Evolutionary conservation across 1,140 invertebrate genomes (phyloP).

Genomic region (Procambarus clarkii): DNA sequence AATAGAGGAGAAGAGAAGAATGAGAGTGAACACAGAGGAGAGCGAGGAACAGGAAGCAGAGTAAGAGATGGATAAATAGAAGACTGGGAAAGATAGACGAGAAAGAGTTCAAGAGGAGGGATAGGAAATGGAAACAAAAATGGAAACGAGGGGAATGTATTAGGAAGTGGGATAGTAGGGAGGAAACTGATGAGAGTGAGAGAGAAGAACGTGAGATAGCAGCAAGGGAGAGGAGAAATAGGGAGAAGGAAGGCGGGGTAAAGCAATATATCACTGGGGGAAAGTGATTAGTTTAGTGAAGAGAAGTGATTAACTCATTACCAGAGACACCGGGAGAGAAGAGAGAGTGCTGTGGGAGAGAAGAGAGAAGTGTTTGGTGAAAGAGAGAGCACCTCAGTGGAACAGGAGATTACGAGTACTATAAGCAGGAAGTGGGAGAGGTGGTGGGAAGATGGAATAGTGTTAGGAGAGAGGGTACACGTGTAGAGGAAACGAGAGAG

Average conservation of each 20-base stretch:
- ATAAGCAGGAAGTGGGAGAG: background rate
- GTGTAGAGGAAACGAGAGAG: background rate
- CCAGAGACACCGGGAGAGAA: too few relatives aligned
- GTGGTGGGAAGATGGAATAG: background rate
- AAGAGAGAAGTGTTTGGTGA: background rate
- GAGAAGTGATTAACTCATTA: too few relatives aligned
- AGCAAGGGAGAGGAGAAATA: background rate
- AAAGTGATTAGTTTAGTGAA: background rate
- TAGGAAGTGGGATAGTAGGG: too few relatives aligned
- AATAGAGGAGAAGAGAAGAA: background rate
- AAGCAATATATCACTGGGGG: too few relatives aligned
- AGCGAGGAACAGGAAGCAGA: too few relatives aligned
- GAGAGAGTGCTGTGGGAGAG: too few relatives aligned
- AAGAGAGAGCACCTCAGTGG: background rate
- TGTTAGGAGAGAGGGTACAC: too few relatives aligned
- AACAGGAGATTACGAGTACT: constrained; percentile 4
- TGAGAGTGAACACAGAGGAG: background rate
- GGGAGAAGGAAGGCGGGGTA: background rate
- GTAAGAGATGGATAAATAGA: too few relatives aligned
- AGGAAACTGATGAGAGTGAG: background rate
- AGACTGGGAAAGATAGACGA: too few relatives aligned
- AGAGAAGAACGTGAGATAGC: background rate
- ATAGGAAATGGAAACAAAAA: too few relatives aligned
- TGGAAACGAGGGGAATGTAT: too few relatives aligned
- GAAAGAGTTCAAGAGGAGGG: too few relatives aligned